Evolutionary conservation across 2,797 vertebrate genomes (phyloP).

Genomic region (Leptoclinus maculatus): DNA sequence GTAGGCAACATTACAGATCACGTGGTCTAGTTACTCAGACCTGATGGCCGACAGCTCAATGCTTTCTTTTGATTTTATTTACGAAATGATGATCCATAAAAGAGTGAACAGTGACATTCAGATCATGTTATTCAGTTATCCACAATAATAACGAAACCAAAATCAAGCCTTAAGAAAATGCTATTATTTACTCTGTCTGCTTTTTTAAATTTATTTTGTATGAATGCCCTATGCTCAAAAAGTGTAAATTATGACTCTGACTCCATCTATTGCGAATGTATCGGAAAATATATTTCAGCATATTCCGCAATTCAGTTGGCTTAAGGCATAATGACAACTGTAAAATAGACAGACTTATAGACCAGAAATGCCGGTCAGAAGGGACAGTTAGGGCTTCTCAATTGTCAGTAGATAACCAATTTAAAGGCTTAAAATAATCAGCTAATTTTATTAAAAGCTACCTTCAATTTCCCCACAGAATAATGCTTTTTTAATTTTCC

Average conservation of each 20-base stretch:
- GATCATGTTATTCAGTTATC: too few relatives aligned
- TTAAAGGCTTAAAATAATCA: not conserved
- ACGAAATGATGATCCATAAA: not conserved
- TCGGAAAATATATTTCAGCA: too few relatives aligned
- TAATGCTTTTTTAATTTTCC: not conserved
- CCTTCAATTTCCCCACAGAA: not conserved
- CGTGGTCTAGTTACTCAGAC: not conserved
- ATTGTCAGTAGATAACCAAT: not conserved
- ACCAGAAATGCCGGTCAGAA: not conserved
- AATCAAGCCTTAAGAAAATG: not conserved
- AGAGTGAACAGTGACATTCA: not conserved
- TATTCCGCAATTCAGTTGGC: not conserved
- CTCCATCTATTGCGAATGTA: too few relatives aligned
- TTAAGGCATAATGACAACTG: not conserved
- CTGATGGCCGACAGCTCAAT: not conserved
- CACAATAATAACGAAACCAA: not conserved
- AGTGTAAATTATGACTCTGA: too few relatives aligned
- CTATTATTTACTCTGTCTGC: rapidly evolving
- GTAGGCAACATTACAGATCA: not conserved
- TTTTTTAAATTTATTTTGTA: not conserved
- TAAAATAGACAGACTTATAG: not conserved
- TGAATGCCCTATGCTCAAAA: not conserved
- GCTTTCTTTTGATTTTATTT: not conserved
- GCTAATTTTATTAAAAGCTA: not conserved
- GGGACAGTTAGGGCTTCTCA: not conserved